A percentile compares a stretch with the other conserved stretches of the same genome.
These are phyloP conservation scores for Oreortyx pictus DNA, from an alignment of 2,797 vertebrate species.

Conservation along the genomic window DNA sequence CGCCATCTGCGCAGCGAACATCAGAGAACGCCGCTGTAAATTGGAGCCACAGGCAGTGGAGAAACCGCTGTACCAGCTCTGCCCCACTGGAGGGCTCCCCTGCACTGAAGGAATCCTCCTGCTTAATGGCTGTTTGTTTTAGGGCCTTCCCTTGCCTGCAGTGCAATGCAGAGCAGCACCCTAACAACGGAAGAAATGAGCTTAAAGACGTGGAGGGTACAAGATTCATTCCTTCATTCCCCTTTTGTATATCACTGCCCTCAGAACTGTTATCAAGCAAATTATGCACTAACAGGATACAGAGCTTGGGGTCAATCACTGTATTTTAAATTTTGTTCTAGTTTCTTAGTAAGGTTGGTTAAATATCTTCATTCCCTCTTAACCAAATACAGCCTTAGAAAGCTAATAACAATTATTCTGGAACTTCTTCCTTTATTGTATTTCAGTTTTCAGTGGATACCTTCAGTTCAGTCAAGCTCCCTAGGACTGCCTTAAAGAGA, in stretches of 20 bases:
- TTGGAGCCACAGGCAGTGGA: neutral
- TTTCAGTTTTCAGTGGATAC: constrained; percentile 32
- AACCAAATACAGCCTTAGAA: neutral
- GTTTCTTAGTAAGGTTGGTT: neutral
- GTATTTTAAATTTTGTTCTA: neutral
- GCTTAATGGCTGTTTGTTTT: neutral
- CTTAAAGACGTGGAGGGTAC: neutral
- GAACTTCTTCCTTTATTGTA: constrained; percentile 33
- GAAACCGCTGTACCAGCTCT: neutral
- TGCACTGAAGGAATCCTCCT: constrained; percentile 1
- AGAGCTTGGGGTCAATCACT: neutral
- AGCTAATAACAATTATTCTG: neutral
- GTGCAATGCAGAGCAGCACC: neutral
- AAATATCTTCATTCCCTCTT: neutral
- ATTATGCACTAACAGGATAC: neutral
- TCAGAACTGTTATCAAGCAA: neutral
- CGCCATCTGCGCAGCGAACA: neutral
- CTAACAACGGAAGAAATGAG: neutral
- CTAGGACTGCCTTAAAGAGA: constrained; percentile 24
- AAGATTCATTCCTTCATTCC: neutral
- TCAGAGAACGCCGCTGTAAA: accelerated
- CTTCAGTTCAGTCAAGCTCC: constrained; percentile 9
- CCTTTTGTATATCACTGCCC: neutral
- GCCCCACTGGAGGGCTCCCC: constrained; percentile 68
- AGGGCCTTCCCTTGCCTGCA: neutral